Evolutionary conservation across 2,797 vertebrate species (phyloP), one percentile per base, ranked within the genome.

Genomic region (Falco peregrinus): DNA sequence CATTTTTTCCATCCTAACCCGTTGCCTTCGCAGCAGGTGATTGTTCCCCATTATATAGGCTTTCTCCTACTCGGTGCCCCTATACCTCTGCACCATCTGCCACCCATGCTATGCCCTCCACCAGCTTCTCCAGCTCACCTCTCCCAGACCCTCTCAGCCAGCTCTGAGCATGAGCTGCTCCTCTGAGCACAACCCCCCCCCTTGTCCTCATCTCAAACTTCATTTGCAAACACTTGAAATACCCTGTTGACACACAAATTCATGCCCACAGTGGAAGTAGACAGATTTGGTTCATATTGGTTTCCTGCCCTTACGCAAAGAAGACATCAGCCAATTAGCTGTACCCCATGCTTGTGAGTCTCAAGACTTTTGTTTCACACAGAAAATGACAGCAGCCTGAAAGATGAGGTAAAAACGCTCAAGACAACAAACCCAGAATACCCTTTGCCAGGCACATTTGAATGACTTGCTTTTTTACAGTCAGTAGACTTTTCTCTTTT

Each of bases 401-500:
- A 41, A 51, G 91, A 82, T 41, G 59, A 70, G 68, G 60, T 60
- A 85, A 87, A 87, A 93, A 57, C 2, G 25, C 88, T 87, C 88
- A 77, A 84, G 83, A 87, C 81, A 93, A 81, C 75, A 70, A 87
- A 53, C 45, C 78, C 31, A 18, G 39, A 51, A 51, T 4, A 85
- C 56, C 69, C 81, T 37, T 84, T 65, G 81, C 78, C 84, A 94
- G 88, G 92, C 84, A 83, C 39, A 45, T 80, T 82, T 70, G 71
- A 93, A 90, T 75, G 75, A 87, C 75, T 93, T 75, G 29, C 60
- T 71, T 61, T 63, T 73, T 33, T 29, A 51, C 37, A 78, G 19
- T 57, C 81, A 60, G 47, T 37, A 64, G 70, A 68, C 29, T 94
- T 51, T 14, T 77, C 78, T 53, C 86, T 94, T 95, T 93, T 94